These are phyloP conservation scores for Cyanoliseus patagonus DNA, from an alignment of 2,113 vertebrate genomes.

Conservation along the genomic window DNA sequence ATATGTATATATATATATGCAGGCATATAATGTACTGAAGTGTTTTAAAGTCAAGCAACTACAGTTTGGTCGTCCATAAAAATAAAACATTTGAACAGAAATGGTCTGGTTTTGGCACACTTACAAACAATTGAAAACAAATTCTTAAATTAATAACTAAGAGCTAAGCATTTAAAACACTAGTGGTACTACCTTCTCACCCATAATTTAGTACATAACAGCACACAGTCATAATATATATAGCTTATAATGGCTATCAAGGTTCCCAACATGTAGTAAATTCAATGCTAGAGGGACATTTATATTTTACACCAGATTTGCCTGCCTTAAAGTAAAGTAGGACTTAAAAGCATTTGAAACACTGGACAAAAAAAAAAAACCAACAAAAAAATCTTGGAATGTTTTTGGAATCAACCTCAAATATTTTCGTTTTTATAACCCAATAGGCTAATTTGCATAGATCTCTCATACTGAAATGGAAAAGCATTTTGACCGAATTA, in stretches of 20 bases:
- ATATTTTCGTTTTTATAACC: constrained; percentile 20
- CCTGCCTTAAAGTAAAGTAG: neutral
- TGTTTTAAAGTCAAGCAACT: neutral
- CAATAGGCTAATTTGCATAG: neutral
- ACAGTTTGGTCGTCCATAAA: neutral
- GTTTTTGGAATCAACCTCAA: neutral
- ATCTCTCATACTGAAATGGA: neutral
- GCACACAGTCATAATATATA: neutral
- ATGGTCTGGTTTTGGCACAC: accelerated
- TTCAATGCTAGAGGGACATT: neutral
- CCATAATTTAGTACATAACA: neutral
- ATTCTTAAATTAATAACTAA: neutral
- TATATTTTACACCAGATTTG: neutral
- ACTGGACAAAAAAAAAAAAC: neutral
- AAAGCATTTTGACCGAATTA: constrained; percentile 4
- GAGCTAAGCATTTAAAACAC: neutral
- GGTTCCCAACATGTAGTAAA: neutral
- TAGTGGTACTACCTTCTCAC: neutral
- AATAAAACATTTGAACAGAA: neutral
- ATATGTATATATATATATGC: too few relatives aligned
- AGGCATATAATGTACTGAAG: neutral
- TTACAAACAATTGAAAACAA: neutral
- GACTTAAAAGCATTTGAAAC: neutral
- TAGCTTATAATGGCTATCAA: neutral
- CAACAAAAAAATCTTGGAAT: neutral